phyloP scores from a whole-genome alignment of 37 sponge, comb jelly and placozoan genomes.

The Tethya wilhelma region DNA sequence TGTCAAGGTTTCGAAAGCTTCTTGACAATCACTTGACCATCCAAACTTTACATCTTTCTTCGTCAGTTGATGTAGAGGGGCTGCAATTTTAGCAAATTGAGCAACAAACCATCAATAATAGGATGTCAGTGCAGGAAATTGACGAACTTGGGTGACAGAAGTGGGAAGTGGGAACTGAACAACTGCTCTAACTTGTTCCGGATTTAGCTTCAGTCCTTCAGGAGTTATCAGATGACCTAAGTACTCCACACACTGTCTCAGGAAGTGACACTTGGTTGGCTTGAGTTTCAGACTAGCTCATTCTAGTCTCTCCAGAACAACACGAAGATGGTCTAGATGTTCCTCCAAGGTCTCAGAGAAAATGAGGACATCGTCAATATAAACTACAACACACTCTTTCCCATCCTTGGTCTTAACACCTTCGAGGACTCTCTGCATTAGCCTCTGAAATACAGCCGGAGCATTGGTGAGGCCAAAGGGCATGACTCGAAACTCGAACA shows the following conservation, averaged over 20 bases:
- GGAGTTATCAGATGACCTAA: slow-evolving; percentile 34
- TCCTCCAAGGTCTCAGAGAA: slow-evolving; percentile 10
- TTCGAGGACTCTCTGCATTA: no score
- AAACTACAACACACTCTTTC: slow-evolving; percentile 55
- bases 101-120: slow-evolving; percentile 45
- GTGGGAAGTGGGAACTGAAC: not conserved
- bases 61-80: slow-evolving; percentile 18
- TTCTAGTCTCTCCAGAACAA: slow-evolving; percentile 21
- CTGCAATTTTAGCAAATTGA: slow-evolving; percentile 24
- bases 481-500: slow-evolving; percentile 38
- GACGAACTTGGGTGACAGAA: not conserved
- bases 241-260: not conserved
- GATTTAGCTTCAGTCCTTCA: slow-evolving; percentile 25
- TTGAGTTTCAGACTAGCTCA: slow-evolving; percentile 30
- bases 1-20: not conserved
- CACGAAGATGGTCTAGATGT: slow-evolving; percentile 31
- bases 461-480: no score
- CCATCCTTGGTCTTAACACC: no score
- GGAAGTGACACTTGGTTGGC: slow-evolving; percentile 32
- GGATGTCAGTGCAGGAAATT: slow-evolving; percentile 39
- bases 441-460: slow-evolving; percentile 66
- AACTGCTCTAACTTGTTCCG: slow-evolving; percentile 5
- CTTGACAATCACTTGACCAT: not conserved
- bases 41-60: slow-evolving; percentile 19
- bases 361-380: slow-evolving; percentile 57